These are phyloP conservation scores for Isoperla grammatica DNA, from an alignment of 2,888 invertebrate genomes.

Conservation along the genomic window DNA sequence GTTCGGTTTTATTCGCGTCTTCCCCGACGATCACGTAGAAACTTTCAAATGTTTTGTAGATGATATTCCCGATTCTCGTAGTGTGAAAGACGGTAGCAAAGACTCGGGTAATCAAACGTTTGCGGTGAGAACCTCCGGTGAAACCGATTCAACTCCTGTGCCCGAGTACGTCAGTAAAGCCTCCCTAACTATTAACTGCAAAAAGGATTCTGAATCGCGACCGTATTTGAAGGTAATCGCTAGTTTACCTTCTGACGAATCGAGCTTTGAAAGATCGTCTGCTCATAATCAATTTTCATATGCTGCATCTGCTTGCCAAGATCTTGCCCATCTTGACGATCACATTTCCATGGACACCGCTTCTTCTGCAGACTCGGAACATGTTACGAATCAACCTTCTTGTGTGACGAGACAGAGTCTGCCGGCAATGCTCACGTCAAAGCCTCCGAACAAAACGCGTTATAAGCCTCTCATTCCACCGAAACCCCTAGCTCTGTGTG, in stretches of 20 bases:
- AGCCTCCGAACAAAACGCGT: neutral
- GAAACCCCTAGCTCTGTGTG: slow-evolving; percentile 18
- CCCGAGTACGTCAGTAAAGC: slow-evolving; percentile 2
- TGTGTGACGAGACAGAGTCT: slow-evolving; percentile 2
- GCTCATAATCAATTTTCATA: slow-evolving; percentile 25
- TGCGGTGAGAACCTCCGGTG: slow-evolving; percentile 30
- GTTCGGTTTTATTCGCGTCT: slow-evolving; percentile 62
- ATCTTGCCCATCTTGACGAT: slow-evolving; percentile 15
- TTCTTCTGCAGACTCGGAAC: neutral
- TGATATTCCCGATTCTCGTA: slow-evolving; percentile 15
- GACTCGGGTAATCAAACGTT: too few relatives aligned
- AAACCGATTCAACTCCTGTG: neutral
- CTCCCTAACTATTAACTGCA: neutral
- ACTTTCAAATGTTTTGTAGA: slow-evolving; percentile 49
- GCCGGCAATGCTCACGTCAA: neutral
- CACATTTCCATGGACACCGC: neutral
- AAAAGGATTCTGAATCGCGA: neutral
- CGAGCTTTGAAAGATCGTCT: slow-evolving; percentile 30
- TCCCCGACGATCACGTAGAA: slow-evolving; percentile 47
- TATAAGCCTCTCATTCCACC: slow-evolving; percentile 14
- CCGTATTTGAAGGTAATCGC: neutral
- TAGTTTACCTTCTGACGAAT: slow-evolving; percentile 24
- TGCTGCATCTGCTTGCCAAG: slow-evolving; percentile 27
- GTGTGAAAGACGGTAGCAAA: too few relatives aligned
- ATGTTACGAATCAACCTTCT: neutral